Base-by-base conservation (phyloP, 2,888 invertebrate genomes). In the Andrena praecox region DNA sequence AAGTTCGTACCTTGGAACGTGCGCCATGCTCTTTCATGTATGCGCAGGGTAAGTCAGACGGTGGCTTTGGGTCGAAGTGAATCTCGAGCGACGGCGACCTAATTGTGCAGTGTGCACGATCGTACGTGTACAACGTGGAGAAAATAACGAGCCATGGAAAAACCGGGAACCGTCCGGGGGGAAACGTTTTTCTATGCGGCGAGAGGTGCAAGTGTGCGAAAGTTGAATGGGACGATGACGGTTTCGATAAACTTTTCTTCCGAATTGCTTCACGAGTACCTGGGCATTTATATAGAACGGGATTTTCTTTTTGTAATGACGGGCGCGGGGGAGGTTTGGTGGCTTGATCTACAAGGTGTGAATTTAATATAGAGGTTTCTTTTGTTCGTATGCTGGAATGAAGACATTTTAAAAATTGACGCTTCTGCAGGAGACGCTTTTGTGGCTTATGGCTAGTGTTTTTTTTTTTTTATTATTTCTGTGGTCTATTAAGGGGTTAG, bases 1-100 rank as follows among this genome's bases (percentile, higher is more conserved):
- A 62, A 67, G 42, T 78, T 63, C 33, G 52, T 56, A n/a, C 42
- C 20, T 7, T 12, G 20, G 29, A 60, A 29, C 52, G 62, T 62
- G 62, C 71, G n/a, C 24, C 62, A 20, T 35, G 48, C 12, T 60
- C n/a, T 29, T 48, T 35, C 35, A 29, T 76, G 75, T 50, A 74
- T 62, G 67, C 52, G 73, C 56, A 27, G 29, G 42, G n/a, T 33
- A 27, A 56, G 69, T 35, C 72, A 12, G 50, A 27, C 54, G 33
- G 16, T 62, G 77, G 42, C 54, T 42, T 67, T 31, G 10, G 64
- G 64, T n/a, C 72, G 68, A 76, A 76, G 64, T 59, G 76, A 80
- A 80, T 82, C 76, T 73, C 76, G 24, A 82, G 80, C 71, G 69
- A 76, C 63, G 70, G 20, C 75, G 71, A 82, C 78, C 75, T 82